These are phyloP conservation scores for Pecten maximus DNA, from an alignment of 2,888 invertebrate species.

Conservation along the genomic window DNA sequence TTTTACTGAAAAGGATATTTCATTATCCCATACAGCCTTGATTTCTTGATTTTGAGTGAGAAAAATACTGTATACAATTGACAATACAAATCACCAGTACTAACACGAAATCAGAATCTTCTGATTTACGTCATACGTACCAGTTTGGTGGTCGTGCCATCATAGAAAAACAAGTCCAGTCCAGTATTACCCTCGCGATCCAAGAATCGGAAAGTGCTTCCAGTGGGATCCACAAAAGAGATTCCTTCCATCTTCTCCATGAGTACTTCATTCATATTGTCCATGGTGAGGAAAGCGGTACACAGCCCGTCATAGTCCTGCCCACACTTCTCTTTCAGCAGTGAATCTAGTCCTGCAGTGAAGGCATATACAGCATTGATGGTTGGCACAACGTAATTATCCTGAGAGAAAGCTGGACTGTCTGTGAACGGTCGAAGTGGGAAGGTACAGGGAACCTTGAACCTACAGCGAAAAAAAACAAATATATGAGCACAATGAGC, in stretches of 20 bases:
- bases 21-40: too few relatives aligned
- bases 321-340: slow-evolving; percentile 76
- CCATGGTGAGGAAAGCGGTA: slow-evolving; percentile 59
- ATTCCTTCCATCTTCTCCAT: slow-evolving; percentile 68
- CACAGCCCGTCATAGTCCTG: slow-evolving; percentile 67
- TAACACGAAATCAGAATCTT: too few relatives aligned
- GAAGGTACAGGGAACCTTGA: neutral
- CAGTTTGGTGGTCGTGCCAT: slow-evolving; percentile 56
- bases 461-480: neutral
- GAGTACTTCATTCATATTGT: slow-evolving; percentile 62
- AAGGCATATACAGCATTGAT: slow-evolving; percentile 82
- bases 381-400: slow-evolving; percentile 76
- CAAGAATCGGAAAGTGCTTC: slow-evolving; percentile 65
- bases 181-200: slow-evolving; percentile 70
- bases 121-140: slow-evolving; percentile 56
- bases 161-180: slow-evolving; percentile 59
- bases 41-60: too few relatives aligned
- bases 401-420: slow-evolving; percentile 62
- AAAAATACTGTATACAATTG: too few relatives aligned
- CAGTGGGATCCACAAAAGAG: slow-evolving; percentile 63
- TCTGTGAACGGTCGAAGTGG: slow-evolving; percentile 52
- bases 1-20: too few relatives aligned
- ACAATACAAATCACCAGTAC: too few relatives aligned
- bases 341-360: slow-evolving; percentile 79
- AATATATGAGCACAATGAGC: too few relatives aligned